phyloP scores from a whole-genome alignment of 2,888 invertebrate species.

The Drosophila mimica region DNA sequence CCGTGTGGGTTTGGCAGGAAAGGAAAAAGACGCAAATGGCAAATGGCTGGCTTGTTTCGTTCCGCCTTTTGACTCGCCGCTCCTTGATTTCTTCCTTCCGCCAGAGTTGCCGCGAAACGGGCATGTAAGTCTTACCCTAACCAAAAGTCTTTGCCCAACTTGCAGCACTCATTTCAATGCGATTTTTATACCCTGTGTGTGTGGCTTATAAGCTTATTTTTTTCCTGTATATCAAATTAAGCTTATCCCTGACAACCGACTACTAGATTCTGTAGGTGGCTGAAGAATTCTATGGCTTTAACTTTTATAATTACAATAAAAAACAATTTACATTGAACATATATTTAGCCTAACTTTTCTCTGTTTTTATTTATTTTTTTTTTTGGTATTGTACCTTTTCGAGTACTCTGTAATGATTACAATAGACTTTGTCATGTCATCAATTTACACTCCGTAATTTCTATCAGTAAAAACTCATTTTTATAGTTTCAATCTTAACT shows the following conservation, averaged over 20 bases:
- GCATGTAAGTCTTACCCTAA: slow-evolving; percentile 32
- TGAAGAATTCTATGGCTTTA: not conserved
- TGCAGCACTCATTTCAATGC: slow-evolving; percentile 16
- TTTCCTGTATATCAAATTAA: not conserved
- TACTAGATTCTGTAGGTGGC: not conserved
- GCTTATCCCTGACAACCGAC: not conserved
- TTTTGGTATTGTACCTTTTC: not conserved
- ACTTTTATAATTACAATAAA: not conserved
- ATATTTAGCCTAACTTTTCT: not conserved
- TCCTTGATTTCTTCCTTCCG: slow-evolving; percentile 79
- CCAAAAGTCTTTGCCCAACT: slow-evolving; percentile 29
- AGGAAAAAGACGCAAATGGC: slow-evolving; percentile 53
- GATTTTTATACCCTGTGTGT: slow-evolving; percentile 17
- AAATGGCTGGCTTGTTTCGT: slow-evolving; percentile 74
- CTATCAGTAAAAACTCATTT: not conserved
- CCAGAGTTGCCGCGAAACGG: slow-evolving; percentile 46
- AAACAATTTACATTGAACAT: not conserved
- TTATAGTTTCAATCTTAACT: not conserved
- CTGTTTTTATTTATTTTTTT: not conserved
- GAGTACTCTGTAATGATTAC: not conserved
- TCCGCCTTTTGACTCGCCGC: slow-evolving; percentile 62
- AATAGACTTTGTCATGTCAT: accelerated
- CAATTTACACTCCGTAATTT: not conserved
- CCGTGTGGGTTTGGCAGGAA: slow-evolving; percentile 7
- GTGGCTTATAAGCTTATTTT: slow-evolving; percentile 17